Conservation (phyloP, 2,888 invertebrate species). For the Lasioglossum lativentre region DNA sequence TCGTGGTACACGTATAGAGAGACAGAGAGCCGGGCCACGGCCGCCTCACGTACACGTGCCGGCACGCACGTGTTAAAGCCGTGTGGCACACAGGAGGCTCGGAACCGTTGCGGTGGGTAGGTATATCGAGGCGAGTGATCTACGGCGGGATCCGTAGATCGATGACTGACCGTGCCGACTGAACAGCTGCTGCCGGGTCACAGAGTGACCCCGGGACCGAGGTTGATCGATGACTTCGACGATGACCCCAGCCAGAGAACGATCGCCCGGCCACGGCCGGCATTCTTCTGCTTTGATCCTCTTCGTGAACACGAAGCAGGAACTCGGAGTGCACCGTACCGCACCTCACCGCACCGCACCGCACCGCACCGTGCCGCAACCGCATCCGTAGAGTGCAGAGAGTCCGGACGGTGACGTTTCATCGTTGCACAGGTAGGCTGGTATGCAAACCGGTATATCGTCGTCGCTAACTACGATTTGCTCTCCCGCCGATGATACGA, state of each 20-base stretch:
- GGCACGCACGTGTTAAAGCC: slow-evolving; percentile 16
- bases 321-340: slow-evolving; percentile 36
- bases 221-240: slow-evolving; percentile 82
- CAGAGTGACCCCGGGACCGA: slow-evolving; percentile 76
- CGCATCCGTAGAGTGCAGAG: not conserved
- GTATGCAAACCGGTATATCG: slow-evolving; percentile 66
- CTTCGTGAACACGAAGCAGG: slow-evolving; percentile 60
- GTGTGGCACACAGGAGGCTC: slow-evolving; percentile 25
- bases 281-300: slow-evolving; percentile 66
- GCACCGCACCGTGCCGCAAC: not conserved
- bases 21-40: not conserved
- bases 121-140: slow-evolving; percentile 77
- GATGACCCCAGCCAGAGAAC: slow-evolving; percentile 75
- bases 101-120: slow-evolving; percentile 54
- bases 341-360: not conserved
- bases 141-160: slow-evolving; percentile 80
- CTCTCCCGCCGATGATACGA: slow-evolving; percentile 43
- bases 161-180: slow-evolving; percentile 79
- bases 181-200: slow-evolving; percentile 82
- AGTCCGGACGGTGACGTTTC: slow-evolving; percentile 58
- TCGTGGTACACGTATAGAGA: slow-evolving; percentile 15
- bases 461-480: slow-evolving; percentile 50
- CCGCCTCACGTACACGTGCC: slow-evolving; percentile 14
- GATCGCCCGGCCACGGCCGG: slow-evolving; percentile 59
- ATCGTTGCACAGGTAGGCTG: slow-evolving; percentile 51